These are phyloP conservation scores for Noctuana brunneofusca DNA, from an alignment of 2,888 invertebrate species.

Conservation along the genomic window DNA sequence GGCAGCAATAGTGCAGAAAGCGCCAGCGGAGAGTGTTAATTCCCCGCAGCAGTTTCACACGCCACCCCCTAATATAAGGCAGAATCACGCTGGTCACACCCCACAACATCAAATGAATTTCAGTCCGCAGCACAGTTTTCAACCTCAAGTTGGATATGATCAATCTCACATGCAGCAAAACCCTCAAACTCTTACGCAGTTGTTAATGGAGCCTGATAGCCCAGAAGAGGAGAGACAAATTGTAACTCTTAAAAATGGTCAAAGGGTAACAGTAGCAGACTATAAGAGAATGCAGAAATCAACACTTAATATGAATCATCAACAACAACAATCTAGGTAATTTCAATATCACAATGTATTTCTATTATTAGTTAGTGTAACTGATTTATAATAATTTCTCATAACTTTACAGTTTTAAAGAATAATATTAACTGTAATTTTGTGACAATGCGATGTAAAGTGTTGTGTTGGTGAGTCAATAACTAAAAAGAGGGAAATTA, in stretches of 20 bases:
- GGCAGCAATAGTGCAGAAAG: slow-evolving; percentile 75
- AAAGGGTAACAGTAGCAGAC: slow-evolving; percentile 73
- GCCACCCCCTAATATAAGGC: slow-evolving; percentile 56
- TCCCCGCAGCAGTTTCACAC: slow-evolving; percentile 61
- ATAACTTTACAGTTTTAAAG: no score
- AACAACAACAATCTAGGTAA: slow-evolving; percentile 50
- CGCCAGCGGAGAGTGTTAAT: slow-evolving; percentile 55
- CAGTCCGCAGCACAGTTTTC: slow-evolving; percentile 55
- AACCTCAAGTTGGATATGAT: slow-evolving; percentile 57
- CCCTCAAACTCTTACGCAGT: slow-evolving; percentile 53
- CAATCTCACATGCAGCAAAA: slow-evolving; percentile 59
- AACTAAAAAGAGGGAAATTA: no score
- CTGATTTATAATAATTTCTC: no score
- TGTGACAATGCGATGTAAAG: no score
- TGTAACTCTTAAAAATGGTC: slow-evolving; percentile 68
- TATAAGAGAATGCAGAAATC: slow-evolving; percentile 69
- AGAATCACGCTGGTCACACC: slow-evolving; percentile 44
- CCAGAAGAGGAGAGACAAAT: slow-evolving; percentile 71
- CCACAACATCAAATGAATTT: slow-evolving; percentile 57
- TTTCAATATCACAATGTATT: neutral
- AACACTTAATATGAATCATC: slow-evolving; percentile 56
- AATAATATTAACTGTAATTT: no score
- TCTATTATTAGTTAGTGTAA: no score
- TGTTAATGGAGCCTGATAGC: slow-evolving; percentile 65
- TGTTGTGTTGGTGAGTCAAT: no score